phyloP scores from a whole-genome alignment of 1,140 invertebrate genomes.

The Drosophila repletoides region DNA sequence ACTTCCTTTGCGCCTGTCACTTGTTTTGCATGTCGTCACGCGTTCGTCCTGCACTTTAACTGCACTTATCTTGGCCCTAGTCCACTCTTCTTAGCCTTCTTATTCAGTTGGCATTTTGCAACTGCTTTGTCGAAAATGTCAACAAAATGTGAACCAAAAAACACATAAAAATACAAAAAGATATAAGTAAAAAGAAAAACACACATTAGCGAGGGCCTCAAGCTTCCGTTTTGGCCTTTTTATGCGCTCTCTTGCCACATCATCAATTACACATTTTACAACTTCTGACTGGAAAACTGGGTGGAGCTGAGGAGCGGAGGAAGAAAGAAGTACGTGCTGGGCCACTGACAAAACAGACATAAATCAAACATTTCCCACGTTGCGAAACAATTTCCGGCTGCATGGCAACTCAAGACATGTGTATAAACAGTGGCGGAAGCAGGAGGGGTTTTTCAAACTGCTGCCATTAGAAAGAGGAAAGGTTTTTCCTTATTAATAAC shows the following conservation, averaged over 20 bases:
- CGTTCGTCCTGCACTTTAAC: conserved; percentile 69
- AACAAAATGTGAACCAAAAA: conserved; percentile 52
- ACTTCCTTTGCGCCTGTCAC: conserved; percentile 31
- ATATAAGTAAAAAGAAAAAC: conserved; percentile 17
- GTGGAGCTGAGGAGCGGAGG: background rate
- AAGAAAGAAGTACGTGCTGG: conserved; percentile 25
- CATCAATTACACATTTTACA: conserved; percentile 80
- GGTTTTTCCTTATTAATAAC: too few species aligned
- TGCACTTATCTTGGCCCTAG: conserved; percentile 63
- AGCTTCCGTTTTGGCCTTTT: conserved; percentile 35
- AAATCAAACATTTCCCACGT: conserved; percentile 80
- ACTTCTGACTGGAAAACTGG: conserved; percentile 54
- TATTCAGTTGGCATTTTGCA: conserved; percentile 58
- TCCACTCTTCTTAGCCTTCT: conserved; percentile 24
- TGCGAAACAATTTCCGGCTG: conserved; percentile 76
- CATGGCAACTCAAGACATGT: conserved; percentile 66
- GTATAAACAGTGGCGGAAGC: too few species aligned
- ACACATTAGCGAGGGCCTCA: background rate
- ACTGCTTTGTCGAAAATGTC: conserved; percentile 78
- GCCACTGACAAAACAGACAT: conserved; percentile 70
- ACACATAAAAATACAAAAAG: conserved; percentile 53
- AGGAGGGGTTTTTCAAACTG: too few species aligned
- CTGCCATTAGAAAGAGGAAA: too few species aligned
- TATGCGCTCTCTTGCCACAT: conserved; percentile 71
- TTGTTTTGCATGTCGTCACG: conserved; percentile 74